These are phyloP conservation scores for Branchellion lobata DNA, from an alignment of 2,888 invertebrate genomes.

Conservation along the genomic window DNA sequence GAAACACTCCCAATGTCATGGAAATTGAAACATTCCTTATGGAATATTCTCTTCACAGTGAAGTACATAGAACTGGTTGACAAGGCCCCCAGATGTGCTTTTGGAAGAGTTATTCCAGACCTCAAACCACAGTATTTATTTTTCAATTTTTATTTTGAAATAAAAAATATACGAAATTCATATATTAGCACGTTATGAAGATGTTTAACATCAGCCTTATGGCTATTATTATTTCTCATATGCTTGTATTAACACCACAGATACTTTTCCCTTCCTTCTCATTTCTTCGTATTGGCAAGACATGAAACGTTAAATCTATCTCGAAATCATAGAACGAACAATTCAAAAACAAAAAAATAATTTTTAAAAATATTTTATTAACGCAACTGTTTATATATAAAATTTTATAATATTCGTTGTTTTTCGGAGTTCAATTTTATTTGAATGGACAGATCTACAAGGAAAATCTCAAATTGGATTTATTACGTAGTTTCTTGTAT, in stretches of 20 bases:
- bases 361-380: background rate
- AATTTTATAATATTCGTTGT: background rate
- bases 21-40: no score
- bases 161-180: no score
- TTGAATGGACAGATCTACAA: background rate
- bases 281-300: slow-evolving; percentile 15
- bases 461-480: background rate
- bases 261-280: slow-evolving; percentile 20
- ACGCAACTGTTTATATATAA: background rate
- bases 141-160: no score
- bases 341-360: background rate
- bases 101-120: slow-evolving; percentile 37
- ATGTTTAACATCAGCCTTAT: no score
- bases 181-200: no score
- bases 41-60: no score
- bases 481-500: no score
- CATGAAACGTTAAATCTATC: background rate
- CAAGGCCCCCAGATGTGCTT: slow-evolving; percentile 25
- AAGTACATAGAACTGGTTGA: slow-evolving; percentile 24
- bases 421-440: background rate
- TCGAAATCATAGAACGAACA: background rate
- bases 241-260: slow-evolving; percentile 2
- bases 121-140: background rate
- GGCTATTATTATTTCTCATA: no score
- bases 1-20: no score